phyloP scores from a whole-genome alignment of 2,113 vertebrate genomes.

The Pogona vitticeps region DNA sequence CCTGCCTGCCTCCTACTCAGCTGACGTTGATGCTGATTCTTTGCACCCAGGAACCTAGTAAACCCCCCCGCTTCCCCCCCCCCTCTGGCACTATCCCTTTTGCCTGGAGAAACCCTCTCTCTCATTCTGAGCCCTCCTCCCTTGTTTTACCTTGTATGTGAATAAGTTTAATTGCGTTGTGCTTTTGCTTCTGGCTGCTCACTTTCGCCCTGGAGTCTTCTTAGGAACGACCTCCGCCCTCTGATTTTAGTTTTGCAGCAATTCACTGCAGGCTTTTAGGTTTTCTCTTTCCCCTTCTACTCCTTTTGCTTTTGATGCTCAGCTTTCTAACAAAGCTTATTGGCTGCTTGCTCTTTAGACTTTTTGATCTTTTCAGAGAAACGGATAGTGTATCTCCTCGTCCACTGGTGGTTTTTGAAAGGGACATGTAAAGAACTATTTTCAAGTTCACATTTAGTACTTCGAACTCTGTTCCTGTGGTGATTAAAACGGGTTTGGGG shows the following conservation, averaged over 20 bases:
- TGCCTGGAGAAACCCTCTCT: neutral
- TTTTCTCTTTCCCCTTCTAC: neutral
- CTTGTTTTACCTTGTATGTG: neutral
- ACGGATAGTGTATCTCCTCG: neutral
- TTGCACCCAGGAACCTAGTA: too few species aligned
- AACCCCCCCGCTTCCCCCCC: neutral
- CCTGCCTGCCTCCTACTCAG: constrained; percentile 40
- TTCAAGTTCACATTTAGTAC: neutral
- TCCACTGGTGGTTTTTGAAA: neutral
- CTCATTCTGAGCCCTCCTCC: neutral
- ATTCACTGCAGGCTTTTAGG: neutral
- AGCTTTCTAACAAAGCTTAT: too few species aligned
- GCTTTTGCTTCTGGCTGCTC: neutral
- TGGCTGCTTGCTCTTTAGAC: neutral
- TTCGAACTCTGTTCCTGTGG: neutral
- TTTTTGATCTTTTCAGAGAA: neutral
- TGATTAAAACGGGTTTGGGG: neutral
- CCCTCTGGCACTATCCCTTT: neutral
- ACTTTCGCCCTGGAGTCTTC: neutral
- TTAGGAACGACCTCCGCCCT: neutral
- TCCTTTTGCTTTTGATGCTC: neutral
- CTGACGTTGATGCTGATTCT: constrained; percentile 5
- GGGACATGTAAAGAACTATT: neutral
- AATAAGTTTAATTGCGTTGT: neutral
- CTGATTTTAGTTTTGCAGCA: neutral